phyloP scores from a whole-genome alignment of 92 coral and sea anemone species.

The Zoanthus sociatus region DNA sequence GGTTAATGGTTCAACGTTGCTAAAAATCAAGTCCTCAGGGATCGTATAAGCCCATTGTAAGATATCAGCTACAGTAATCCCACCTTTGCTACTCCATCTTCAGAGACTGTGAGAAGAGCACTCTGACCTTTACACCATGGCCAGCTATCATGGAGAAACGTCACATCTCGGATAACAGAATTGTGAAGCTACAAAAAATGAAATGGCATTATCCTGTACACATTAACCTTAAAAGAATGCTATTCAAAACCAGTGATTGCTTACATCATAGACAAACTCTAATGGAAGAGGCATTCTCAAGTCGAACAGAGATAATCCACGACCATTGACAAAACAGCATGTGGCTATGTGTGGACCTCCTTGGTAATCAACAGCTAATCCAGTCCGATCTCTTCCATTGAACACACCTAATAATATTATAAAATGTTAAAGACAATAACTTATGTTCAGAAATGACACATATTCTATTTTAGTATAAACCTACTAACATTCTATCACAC shows the following conservation, averaged over 20 bases:
- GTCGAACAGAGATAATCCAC: slow-evolving; percentile 85
- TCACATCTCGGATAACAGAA: slow-evolving; percentile 79
- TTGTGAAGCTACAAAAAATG: slow-evolving; percentile 65
- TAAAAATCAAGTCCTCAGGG: too few species aligned
- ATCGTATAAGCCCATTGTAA: too few species aligned
- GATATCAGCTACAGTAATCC: too few species aligned
- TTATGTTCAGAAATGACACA: too few species aligned
- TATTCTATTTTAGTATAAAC: too few species aligned
- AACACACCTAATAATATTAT: slow-evolving; percentile 63
- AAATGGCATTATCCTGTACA: background rate
- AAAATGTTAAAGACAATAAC: background rate
- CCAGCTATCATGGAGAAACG: slow-evolving; percentile 91
- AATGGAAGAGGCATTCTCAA: slow-evolving; percentile 86
- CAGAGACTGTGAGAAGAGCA: slow-evolving; percentile 81
- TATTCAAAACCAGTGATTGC: slow-evolving; percentile 13
- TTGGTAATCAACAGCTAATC: slow-evolving; percentile 78
- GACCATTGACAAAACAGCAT: slow-evolving; percentile 86
- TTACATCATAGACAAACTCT: slow-evolving; percentile 83
- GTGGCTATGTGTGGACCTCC: slow-evolving; percentile 80
- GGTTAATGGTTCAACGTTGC: too few species aligned
- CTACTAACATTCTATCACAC: too few species aligned
- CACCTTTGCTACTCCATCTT: slow-evolving; percentile 89
- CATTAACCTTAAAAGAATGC: background rate
- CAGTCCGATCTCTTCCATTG: slow-evolving; percentile 90
- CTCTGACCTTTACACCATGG: slow-evolving; percentile 94